phyloP scores from a whole-genome alignment of 2,888 invertebrate species.

The Tipula vernalis region DNA sequence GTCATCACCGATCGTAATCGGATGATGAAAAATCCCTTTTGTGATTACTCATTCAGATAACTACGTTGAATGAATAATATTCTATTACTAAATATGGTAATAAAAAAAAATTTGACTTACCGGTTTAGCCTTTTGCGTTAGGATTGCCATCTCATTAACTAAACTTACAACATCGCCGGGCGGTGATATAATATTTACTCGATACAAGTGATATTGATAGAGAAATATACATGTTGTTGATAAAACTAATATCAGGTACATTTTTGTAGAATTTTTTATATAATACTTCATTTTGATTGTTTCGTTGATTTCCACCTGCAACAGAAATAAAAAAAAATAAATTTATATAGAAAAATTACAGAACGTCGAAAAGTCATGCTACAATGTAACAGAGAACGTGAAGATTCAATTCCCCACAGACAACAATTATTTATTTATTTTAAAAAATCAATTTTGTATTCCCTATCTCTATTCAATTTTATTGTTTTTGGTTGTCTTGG shows the following conservation, averaged over 20 bases:
- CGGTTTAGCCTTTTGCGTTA: neutral
- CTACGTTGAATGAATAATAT: too few species aligned
- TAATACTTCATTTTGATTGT: neutral
- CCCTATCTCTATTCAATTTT: neutral
- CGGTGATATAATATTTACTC: conserved; percentile 28
- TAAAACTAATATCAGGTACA: conserved; percentile 51
- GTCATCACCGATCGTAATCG: too few species aligned
- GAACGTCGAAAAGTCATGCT: neutral
- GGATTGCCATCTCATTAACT: neutral
- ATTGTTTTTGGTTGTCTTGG: neutral
- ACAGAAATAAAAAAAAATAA: neutral
- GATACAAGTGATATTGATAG: conserved; percentile 51
- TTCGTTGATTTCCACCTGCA: neutral
- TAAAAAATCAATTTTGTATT: neutral
- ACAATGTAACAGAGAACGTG: neutral
- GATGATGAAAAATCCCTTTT: too few species aligned
- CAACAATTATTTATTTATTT: neutral
- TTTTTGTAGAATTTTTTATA: conserved; percentile 47
- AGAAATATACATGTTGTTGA: conserved; percentile 47
- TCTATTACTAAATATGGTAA: too few species aligned
- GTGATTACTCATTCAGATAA: too few species aligned
- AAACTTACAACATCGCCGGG: neutral
- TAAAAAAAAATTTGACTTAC: neutral
- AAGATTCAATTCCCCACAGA: neutral
- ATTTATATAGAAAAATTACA: neutral